Evolutionary conservation across 1,140 invertebrate species (phyloP), one percentile per base, ranked within the genome.

Genomic region (Drosophila biarmipes): DNA sequence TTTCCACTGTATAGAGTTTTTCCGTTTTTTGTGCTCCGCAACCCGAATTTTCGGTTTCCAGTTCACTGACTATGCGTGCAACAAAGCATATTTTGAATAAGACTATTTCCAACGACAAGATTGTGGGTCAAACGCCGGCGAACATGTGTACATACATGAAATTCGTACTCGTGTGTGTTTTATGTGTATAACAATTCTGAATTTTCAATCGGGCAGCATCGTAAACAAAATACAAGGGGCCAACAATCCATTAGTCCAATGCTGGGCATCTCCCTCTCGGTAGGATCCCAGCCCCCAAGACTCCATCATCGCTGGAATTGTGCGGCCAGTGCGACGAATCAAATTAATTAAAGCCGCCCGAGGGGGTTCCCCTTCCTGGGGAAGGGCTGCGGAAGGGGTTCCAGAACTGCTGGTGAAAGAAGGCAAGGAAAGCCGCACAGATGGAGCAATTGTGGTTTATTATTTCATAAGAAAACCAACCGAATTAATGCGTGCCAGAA

Each of bases 311-410:
- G 29, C 29, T 63, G 66, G 66, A 69, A 53, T 69, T 55, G 81
- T 79, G 77, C 73, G 80, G 81, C 80, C 80, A 85, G 68, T 76
- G 80, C 80, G 80, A 72, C 64, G 64, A 84, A 85, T 85, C 73
- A 84, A 86, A 85, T 85, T 85, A 85, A 85, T 85, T 85, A 85
- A 85, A 69, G 72, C 80, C 54, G 55, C 27, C 49, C 35, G 46
- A 31, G 40, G 62, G 66, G 40, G 51, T 38, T 68, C 38, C 62
- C 62, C 17, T 11, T n/a, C n/a, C 4, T 45, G 29, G 63, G 49
- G 15, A 37, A 29, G 24, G 24, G 24, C 1, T 2, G n/a, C 8
- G 45, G 29, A 38, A 49, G 45, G 51, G 68, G 55, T 34, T 14
- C 12, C 31, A 15, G 42, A 51, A 55, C 14, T 49, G 53, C 27